Conservation (phyloP, 2,888 invertebrate species). For the Mesorhabditis belari region DNA sequence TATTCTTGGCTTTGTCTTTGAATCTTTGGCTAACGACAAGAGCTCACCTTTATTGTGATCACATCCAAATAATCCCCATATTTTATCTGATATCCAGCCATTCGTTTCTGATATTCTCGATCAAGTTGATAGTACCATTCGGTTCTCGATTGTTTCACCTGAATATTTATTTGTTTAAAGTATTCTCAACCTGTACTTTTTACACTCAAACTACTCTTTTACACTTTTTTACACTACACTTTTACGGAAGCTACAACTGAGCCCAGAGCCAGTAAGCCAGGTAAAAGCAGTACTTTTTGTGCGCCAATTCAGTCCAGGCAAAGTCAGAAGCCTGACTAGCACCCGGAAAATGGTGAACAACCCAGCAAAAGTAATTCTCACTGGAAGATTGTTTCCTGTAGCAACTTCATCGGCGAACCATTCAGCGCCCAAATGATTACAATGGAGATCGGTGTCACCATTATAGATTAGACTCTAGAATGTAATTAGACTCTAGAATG, state of each 20-base stretch:
- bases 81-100: constrained; percentile 24
- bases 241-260: too few relatives aligned
- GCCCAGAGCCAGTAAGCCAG: too few relatives aligned
- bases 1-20: not conserved
- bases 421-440: constrained; percentile 43
- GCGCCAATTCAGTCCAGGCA: too few relatives aligned
- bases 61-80: constrained; percentile 22
- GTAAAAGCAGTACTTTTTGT: too few relatives aligned
- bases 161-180: too few relatives aligned
- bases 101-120: constrained; percentile 3
- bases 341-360: too few relatives aligned
- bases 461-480: constrained; percentile 40
- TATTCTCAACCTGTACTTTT: too few relatives aligned
- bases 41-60: constrained; percentile 17
- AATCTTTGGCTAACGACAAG: not conserved
- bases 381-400: too few relatives aligned
- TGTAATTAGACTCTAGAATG: constrained; percentile 20
- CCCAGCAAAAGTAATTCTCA: too few relatives aligned
- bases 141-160: not conserved
- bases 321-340: too few relatives aligned
- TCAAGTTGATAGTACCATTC: constrained; percentile 15
- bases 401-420: constrained; percentile 38
- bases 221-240: too few relatives aligned
- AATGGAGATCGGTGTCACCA: constrained; percentile 44
- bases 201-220: too few relatives aligned